Base-by-base conservation (phyloP, 2,797 vertebrate genomes). In the Capromys pilorides region DNA sequence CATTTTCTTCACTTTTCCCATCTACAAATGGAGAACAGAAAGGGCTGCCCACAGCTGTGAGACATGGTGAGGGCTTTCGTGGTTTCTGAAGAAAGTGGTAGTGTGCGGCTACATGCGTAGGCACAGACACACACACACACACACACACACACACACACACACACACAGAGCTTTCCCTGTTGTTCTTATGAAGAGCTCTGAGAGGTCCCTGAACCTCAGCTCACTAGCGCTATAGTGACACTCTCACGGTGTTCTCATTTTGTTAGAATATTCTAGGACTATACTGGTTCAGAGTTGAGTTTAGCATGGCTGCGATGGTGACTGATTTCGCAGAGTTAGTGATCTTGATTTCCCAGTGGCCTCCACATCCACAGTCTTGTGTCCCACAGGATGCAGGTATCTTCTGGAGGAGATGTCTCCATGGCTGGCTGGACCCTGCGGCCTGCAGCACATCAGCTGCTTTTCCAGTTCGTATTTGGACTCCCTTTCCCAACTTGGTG, bases 1-100 rank as follows among this genome's bases (percentile, higher is more conserved):
- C 67, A 28, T 75, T 71, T 95, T 36, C 28, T 91, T 92, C n/a
- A 78, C 14, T 84, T 86, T 78, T 71, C 61, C 54, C 5, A 1
- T 57, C 16, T 64, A 28, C 13, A 54, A 82, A 31, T 64, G 26
- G 28, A 94, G 82, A 57, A 24, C 51, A 10, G n/a, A 59, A 51
- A 92, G 79, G 13, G 12, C 21, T 45, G 4, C 36, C 7, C 7
- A 39, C 14, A 61, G n/a, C 80, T 64, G 26, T 66, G 81, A 54
- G 8, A 4, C 24, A 49, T 1, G 10, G 4, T 11, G 28, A 73
- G 21, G 21, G 22, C 21, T 6, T 19, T 36, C 18, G 0, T 2
- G 39, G 79, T 62, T 90, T 78, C 22, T 18, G 87, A 85, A 71
- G 73, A 31, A 67, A 80, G 69, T n/a, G 73, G 21, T 21, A 6